Conservation (phyloP, 2,888 invertebrate genomes). For the Desoria tigrina region DNA sequence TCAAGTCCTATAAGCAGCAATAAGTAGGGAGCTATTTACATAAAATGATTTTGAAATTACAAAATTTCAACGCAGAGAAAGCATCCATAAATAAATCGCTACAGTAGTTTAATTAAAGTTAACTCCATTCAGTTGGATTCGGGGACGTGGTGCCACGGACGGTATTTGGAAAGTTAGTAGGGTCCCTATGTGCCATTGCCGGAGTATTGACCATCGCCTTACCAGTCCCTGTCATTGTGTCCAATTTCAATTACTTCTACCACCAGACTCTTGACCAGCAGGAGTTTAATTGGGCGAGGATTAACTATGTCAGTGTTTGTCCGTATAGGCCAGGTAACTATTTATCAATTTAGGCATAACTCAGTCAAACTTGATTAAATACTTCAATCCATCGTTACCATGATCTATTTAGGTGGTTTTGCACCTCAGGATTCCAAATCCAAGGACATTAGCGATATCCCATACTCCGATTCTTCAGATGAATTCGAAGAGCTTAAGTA, state of each 20-base stretch:
- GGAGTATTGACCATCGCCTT: conserved; percentile 39
- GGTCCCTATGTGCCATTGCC: conserved; percentile 31
- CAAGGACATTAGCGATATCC: too few relatives aligned
- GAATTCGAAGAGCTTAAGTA: conserved; percentile 4
- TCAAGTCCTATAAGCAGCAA: too few relatives aligned
- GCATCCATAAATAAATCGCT: too few relatives aligned
- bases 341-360: too few relatives aligned
- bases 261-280: conserved; percentile 36
- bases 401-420: too few relatives aligned
- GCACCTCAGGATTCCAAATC: too few relatives aligned
- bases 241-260: conserved; percentile 42
- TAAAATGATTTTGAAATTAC: too few relatives aligned
- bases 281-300: conserved; percentile 26
- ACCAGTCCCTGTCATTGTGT: conserved; percentile 40
- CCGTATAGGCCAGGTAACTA: conserved; percentile 26
- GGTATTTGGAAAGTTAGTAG: conserved; percentile 27
- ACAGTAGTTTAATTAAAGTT: too few relatives aligned
- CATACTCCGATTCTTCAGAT: neutral
- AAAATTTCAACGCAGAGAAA: too few relatives aligned
- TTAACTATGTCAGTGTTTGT: conserved; percentile 31
- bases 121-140: conserved; percentile 35
- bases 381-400: too few relatives aligned
- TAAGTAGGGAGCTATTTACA: too few relatives aligned
- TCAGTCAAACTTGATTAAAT: too few relatives aligned
- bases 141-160: conserved; percentile 36